These are phyloP conservation scores for Sakesphorus luctuosus DNA, from an alignment of 2,113 vertebrate species.

Conservation along the genomic window DNA sequence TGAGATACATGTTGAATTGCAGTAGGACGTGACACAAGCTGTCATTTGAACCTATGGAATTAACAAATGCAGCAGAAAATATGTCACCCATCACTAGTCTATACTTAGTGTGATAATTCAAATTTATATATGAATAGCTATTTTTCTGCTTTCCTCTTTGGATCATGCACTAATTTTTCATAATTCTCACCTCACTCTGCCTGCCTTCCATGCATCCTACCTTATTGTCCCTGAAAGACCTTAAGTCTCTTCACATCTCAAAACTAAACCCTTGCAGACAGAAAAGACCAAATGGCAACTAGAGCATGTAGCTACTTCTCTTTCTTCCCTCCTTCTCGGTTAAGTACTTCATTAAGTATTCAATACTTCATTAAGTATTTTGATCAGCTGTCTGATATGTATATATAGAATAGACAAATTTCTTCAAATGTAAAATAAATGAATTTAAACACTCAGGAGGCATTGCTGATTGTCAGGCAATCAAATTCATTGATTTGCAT, in stretches of 20 bases:
- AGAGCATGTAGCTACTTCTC: neutral
- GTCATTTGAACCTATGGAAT: slow-evolving; percentile 17
- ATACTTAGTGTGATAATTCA: neutral
- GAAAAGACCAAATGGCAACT: neutral
- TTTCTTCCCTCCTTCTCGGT: neutral
- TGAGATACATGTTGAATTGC: neutral
- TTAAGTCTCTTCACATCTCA: neutral
- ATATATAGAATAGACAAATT: neutral
- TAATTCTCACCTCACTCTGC: neutral
- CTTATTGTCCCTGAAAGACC: neutral
- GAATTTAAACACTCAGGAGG: neutral
- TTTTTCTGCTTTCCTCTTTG: neutral
- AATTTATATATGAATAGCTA: neutral
- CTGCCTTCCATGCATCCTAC: neutral
- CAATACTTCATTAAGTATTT: neutral
- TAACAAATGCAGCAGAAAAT: neutral
- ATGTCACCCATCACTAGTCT: neutral
- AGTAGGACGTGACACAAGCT: neutral
- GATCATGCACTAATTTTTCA: neutral
- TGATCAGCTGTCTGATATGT: neutral
- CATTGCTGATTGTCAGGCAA: slow-evolving; percentile 11
- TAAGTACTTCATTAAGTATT: neutral
- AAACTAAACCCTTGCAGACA: neutral
- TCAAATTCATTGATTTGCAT: neutral
- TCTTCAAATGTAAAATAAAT: slow-evolving; percentile 7